Base-by-base conservation (phyloP, 1,140 invertebrate species). In the Stegodyphus mimosarum region DNA sequence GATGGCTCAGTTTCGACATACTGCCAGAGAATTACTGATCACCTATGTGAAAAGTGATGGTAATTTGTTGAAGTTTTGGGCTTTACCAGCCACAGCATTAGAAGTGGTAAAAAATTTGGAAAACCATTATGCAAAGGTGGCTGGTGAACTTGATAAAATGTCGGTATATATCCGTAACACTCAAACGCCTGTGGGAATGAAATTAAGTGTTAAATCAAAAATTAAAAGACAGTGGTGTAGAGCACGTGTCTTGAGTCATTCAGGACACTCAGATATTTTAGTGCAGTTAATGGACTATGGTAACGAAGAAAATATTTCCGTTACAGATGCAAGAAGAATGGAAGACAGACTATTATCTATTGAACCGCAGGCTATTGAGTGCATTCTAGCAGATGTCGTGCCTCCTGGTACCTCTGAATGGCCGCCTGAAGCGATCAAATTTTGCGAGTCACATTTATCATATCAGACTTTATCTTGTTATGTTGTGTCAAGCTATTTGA, bases 211-310 rank as follows among this genome's bases (percentile, higher is more conserved):
- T 11, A 49, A 66, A 6, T 80, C 85, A 6, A 17, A 72, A 18
- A 9, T n/a, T 13, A 69, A 69, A 51, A 6, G 17, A 7, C 33
- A 67, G 9, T 86, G 85, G 85, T 80, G 49, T 71, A 60, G 85
- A 33, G 85, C 85, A 15, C n/a, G 71, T 2, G 77, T 86, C 2
- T n/a, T 75, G n/a, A 13, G 18, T 15, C 49, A 64, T 50, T 6
- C 52, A 50, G n/a, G 1, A 9, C n/a, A 13, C 13, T 17, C 67
- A 7, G 51, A 63, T 51, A 48, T 86, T 9, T 10, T 69, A 9
- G 72, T 86, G 5, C 71, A 81, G 7, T 52, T 80, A 4, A 69
- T 81, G 11, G 85, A 86, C 73, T 86, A 86, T 48, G 85, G 85
- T 18, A 55, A 70, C 70, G 66, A 64, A 70, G 85, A 80, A 52